Evolutionary conservation across 2,797 vertebrate genomes (phyloP).

Genomic region (Tachyglossus aculeatus): DNA sequence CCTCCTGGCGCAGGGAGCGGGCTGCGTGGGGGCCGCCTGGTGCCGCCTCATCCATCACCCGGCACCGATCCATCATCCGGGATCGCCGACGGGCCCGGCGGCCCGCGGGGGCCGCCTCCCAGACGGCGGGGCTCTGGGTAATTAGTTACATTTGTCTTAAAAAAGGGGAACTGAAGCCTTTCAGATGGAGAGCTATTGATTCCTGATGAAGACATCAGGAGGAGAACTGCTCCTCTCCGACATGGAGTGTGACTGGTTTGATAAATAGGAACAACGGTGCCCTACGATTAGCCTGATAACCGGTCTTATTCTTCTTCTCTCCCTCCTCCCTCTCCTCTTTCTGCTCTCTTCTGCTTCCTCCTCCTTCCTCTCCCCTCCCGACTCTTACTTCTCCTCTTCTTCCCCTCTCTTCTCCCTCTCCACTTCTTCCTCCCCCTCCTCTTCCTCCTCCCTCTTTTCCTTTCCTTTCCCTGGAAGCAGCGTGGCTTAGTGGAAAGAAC

Average conservation of each 20-base stretch:
- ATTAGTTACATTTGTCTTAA: conserved; percentile 57
- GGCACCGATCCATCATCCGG: conserved; percentile 56
- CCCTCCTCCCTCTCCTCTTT: not conserved
- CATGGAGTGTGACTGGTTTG: conserved; percentile 15
- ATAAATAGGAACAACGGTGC: conserved; percentile 14
- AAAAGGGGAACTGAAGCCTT: conserved; percentile 33
- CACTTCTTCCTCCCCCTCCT: not conserved
- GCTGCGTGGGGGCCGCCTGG: conserved; percentile 44
- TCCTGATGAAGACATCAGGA: conserved; percentile 46
- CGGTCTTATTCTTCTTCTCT: not conserved
- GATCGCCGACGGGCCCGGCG: conserved; percentile 21
- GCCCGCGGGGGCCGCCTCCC: conserved; percentile 2
- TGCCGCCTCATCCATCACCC: conserved; percentile 60
- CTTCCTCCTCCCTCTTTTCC: not conserved
- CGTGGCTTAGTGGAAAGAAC: too few species aligned
- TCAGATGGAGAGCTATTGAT: not conserved
- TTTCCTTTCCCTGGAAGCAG: not conserved
- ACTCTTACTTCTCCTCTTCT: not conserved
- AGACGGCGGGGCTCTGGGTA: conserved; percentile 15
- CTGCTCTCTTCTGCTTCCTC: not conserved
- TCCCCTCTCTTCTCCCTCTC: not conserved
- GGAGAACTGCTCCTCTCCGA: not conserved
- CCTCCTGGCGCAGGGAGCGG: conserved; percentile 53
- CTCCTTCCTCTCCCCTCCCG: not conserved
- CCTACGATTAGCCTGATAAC: not conserved